Evolutionary conservation across 2,113 vertebrate genomes (phyloP).

Genomic region (Thalassarche chlororhynchos): DNA sequence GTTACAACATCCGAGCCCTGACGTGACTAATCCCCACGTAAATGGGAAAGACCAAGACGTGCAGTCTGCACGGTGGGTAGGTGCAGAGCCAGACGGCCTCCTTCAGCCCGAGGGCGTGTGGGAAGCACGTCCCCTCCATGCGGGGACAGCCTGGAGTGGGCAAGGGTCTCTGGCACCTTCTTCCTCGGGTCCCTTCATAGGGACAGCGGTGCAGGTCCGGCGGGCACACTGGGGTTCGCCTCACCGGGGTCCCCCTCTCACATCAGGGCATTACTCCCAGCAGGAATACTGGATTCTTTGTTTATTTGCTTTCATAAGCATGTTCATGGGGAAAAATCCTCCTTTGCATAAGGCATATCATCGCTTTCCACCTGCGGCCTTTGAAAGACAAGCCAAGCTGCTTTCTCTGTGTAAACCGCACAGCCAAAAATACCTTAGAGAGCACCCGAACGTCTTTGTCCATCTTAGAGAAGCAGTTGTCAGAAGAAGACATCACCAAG

Average conservation of each 20-base stretch:
- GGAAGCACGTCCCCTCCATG: neutral
- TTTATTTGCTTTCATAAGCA: neutral
- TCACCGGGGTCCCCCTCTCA: fast-evolving
- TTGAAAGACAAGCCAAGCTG: neutral
- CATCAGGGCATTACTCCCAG: neutral
- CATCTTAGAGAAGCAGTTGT: neutral
- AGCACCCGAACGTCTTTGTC: neutral
- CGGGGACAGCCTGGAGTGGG: neutral
- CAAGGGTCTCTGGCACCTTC: neutral
- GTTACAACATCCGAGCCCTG: neutral
- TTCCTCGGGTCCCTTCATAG: neutral
- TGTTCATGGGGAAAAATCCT: neutral
- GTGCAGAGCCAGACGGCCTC: neutral
- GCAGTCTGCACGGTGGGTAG: neutral
- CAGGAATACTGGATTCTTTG: neutral
- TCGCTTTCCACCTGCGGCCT: neutral
- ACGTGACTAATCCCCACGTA: neutral
- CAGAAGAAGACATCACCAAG: neutral
- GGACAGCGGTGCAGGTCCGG: neutral
- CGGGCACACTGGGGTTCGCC: fast-evolving
- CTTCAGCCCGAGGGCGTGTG: neutral
- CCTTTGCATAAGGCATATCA: neutral
- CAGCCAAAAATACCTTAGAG: neutral
- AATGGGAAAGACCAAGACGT: neutral
- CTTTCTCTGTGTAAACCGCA: neutral